Evolutionary conservation across 64 coral and sea anemone species (phyloP).

Genomic region (Montipora efflorescens): DNA sequence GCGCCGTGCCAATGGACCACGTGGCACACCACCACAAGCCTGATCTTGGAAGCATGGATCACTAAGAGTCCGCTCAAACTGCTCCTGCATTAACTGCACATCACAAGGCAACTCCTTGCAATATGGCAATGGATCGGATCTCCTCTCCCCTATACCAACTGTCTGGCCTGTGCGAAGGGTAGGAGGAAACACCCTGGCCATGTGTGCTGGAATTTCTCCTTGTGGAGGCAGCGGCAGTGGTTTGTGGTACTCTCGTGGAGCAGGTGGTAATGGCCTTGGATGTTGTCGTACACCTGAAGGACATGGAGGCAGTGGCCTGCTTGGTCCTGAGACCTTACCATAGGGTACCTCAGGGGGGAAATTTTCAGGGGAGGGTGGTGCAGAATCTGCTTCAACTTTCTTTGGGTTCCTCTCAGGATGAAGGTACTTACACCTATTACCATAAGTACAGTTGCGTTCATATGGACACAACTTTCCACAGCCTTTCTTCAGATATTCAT

Average conservation of each 20-base stretch:
- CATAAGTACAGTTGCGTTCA: constrained; percentile 89
- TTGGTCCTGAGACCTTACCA: constrained; percentile 63
- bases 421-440: constrained; percentile 88
- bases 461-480: constrained; percentile 92
- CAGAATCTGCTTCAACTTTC: constrained; percentile 67
- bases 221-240: constrained; percentile 88
- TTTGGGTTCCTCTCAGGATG: constrained; percentile 89
- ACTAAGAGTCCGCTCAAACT: constrained; percentile 64
- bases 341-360: constrained; percentile 78
- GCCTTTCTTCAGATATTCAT: constrained; percentile 85
- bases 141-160: constrained; percentile 6
- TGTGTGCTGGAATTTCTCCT: constrained; percentile 64
- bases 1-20: constrained; percentile 10
- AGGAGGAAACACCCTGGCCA: constrained; percentile 83
- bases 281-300: not conserved
- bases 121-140: constrained; percentile 78
- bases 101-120: constrained; percentile 55
- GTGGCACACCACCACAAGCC: constrained; percentile 28
- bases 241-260: constrained; percentile 46
- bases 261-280: constrained; percentile 45
- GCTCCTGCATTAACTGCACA: constrained; percentile 40
- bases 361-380: not conserved
- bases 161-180: constrained; percentile 68
- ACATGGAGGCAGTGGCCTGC: constrained; percentile 13
- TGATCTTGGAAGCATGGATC: constrained; percentile 56